Percentiles rank a stretch among this genome's conserved stretches.
These are phyloP conservation scores for Lipotes vexillifer DNA, from an alignment of 2,113 vertebrate species.

Conservation along the genomic window DNA sequence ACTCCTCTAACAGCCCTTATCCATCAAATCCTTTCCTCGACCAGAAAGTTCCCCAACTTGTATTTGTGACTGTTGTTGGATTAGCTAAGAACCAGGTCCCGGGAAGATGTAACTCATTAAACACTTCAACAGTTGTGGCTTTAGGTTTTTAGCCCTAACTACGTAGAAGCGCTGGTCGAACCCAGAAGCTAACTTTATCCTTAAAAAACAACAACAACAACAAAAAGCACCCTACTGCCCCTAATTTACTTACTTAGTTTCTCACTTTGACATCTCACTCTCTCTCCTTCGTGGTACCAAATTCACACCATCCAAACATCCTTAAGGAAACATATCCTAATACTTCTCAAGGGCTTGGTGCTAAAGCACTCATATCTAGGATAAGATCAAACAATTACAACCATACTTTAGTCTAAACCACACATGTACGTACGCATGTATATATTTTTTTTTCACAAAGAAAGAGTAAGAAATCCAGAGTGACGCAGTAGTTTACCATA, in stretches of 20 bases:
- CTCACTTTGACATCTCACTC: not conserved
- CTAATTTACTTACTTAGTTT: not conserved
- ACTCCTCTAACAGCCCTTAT: not conserved
- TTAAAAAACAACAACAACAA: not conserved
- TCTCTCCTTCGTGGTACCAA: not conserved
- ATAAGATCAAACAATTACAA: not conserved
- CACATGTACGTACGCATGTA: accelerated
- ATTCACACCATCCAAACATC: not conserved
- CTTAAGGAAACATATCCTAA: not conserved
- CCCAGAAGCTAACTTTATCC: not conserved
- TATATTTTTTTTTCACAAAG: not conserved
- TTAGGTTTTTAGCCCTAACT: not conserved
- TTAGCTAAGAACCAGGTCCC: not conserved
- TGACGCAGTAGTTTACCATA: not conserved
- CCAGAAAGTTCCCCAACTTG: not conserved
- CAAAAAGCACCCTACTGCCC: not conserved
- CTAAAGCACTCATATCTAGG: not conserved
- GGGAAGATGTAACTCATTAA: not conserved
- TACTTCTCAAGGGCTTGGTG: constrained; percentile 12
- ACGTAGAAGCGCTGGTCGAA: constrained; percentile 13
- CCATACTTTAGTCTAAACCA: not conserved
- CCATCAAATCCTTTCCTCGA: not conserved
- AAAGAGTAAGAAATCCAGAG: not conserved
- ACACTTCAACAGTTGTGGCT: not conserved
- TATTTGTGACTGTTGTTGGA: not conserved